phyloP scores from a whole-genome alignment of 2,797 vertebrate genomes.

The Mycteria americana region DNA sequence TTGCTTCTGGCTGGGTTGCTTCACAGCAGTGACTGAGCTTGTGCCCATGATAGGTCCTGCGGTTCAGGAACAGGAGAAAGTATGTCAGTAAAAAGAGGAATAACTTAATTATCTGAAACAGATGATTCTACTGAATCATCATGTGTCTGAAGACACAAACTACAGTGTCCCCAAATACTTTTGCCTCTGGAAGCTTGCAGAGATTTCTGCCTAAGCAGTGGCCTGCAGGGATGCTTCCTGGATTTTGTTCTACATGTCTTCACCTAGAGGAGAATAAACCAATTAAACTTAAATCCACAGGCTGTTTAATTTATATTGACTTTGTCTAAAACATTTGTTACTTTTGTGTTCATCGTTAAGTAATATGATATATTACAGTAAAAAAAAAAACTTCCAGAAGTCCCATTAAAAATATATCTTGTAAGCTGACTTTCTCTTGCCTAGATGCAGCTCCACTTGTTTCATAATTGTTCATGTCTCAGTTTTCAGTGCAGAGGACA shows the following conservation, averaged over 20 bases:
- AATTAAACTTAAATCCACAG: neutral
- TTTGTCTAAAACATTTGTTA: neutral
- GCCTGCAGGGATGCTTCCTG: neutral
- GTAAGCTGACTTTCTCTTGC: neutral
- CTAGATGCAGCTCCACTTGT: neutral
- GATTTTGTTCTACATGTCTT: neutral
- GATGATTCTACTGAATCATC: neutral
- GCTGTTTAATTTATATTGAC: neutral
- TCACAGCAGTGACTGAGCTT: neutral
- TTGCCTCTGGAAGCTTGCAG: neutral
- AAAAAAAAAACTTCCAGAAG: neutral
- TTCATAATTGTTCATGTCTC: neutral
- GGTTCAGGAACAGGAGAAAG: neutral
- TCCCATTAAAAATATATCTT: neutral
- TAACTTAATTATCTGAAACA: neutral
- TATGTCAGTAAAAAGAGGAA: neutral
- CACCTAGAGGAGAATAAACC: neutral
- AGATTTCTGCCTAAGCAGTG: neutral
- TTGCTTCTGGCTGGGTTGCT: neutral
- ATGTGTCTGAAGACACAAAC: neutral
- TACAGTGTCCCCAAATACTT: neutral
- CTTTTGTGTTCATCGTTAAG: neutral
- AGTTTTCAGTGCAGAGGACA: neutral
- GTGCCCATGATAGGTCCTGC: neutral
- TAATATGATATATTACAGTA: neutral